Evolutionary conservation across 2,113 vertebrate species (phyloP).

Genomic region (Oceanites oceanicus): DNA sequence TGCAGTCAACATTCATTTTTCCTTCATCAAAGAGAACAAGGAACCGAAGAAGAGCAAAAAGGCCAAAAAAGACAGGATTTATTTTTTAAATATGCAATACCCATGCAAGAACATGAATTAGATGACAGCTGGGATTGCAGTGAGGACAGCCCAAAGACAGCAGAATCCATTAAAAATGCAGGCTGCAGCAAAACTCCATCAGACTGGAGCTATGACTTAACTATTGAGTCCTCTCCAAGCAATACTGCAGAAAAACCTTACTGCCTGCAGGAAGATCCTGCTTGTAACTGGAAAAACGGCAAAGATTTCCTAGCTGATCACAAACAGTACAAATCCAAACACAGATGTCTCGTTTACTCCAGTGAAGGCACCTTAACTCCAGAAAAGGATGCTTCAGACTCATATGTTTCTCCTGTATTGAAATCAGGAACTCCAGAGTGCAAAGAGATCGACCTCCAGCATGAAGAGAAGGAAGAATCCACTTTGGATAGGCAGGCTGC

Average conservation of each 20-base stretch:
- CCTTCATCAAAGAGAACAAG: constrained; percentile 69
- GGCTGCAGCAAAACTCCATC: background rate
- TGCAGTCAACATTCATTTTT: constrained; percentile 69
- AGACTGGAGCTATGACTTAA: constrained; percentile 46
- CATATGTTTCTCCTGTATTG: background rate
- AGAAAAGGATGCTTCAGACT: constrained; percentile 12
- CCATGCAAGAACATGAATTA: background rate
- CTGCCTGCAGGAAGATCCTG: constrained; percentile 63
- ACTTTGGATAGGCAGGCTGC: background rate
- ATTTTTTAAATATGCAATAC: constrained; percentile 14
- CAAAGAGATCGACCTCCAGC: background rate
- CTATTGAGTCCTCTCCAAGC: background rate
- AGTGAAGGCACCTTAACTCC: background rate
- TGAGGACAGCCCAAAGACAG: background rate
- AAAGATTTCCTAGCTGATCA: background rate
- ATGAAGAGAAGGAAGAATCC: background rate
- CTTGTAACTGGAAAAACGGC: background rate
- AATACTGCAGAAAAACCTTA: constrained; percentile 74
- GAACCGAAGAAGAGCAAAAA: background rate
- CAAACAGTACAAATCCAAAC: constrained; percentile 16
- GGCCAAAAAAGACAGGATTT: constrained; percentile 35
- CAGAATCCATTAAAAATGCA: background rate
- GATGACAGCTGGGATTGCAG: constrained; percentile 27
- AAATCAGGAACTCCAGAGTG: background rate
- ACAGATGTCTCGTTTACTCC: background rate